Evolutionary conservation across 2,888 invertebrate species (phyloP).

Genomic region (Diaphora mendica): DNA sequence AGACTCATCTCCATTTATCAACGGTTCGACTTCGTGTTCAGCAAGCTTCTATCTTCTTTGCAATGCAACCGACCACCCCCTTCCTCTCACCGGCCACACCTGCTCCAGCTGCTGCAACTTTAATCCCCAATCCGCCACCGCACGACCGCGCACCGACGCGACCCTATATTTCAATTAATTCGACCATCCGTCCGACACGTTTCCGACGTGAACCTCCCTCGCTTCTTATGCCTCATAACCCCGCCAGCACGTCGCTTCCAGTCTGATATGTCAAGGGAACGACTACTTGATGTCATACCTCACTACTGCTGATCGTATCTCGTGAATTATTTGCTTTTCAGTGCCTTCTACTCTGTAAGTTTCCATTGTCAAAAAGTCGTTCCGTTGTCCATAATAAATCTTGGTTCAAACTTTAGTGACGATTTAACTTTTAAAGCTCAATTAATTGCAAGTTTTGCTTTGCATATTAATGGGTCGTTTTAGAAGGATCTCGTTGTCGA

Average conservation of each 20-base stretch:
- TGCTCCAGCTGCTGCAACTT: conserved; percentile 80
- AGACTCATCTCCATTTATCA: conserved; percentile 85
- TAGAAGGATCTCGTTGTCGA: conserved; percentile 54
- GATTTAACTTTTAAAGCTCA: conserved; percentile 69
- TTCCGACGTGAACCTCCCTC: conserved; percentile 72
- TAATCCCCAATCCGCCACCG: conserved; percentile 81
- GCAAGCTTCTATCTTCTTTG: conserved; percentile 71
- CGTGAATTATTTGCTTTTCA: conserved; percentile 28
- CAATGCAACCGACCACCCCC: conserved; percentile 61
- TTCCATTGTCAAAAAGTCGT: conserved; percentile 41
- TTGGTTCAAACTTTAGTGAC: conserved; percentile 62
- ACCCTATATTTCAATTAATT: conserved; percentile 85
- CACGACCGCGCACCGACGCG: conserved; percentile 78
- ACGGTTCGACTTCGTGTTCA: conserved; percentile 79
- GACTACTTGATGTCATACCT: conserved; percentile 52
- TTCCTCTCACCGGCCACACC: conserved; percentile 61
- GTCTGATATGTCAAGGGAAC: conserved; percentile 53
- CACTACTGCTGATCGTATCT: conserved; percentile 22
- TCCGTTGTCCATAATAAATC: conserved; percentile 63
- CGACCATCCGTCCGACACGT: conserved; percentile 80
- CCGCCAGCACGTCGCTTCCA: conserved; percentile 53
- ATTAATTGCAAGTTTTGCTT: conserved; percentile 75
- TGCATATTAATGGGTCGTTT: conserved; percentile 72
- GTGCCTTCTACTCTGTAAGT: conserved; percentile 20
- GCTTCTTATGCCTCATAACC: conserved; percentile 73